Percentiles rank a stretch among this genome's conserved stretches.
Conservation (phyloP, 2,113 vertebrate species). For the Chiloscyllium plagiosum region DNA sequence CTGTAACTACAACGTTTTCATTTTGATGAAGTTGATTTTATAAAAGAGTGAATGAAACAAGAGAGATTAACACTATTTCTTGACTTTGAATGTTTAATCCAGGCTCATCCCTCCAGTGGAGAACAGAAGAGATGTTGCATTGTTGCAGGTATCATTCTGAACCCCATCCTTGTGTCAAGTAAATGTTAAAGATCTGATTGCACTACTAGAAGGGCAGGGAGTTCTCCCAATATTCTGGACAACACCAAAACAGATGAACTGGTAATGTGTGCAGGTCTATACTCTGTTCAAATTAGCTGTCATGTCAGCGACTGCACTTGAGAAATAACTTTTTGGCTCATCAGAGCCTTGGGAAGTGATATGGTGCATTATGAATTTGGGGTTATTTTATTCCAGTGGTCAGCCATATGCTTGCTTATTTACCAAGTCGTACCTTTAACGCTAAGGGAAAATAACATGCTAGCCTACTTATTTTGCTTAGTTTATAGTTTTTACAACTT, state of each 20-base stretch:
- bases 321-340: neutral
- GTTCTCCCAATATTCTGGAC: neutral
- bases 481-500: neutral
- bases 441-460: neutral
- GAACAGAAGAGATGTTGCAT: neutral
- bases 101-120: neutral
- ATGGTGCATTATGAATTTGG: neutral
- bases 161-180: neutral
- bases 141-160: neutral
- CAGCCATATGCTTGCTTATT: neutral
- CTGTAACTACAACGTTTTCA: neutral
- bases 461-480: neutral
- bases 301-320: neutral
- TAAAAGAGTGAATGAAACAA: neutral
- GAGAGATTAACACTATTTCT: neutral
- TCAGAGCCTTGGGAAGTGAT: neutral
- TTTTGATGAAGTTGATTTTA: neutral
- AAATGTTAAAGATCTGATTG: neutral
- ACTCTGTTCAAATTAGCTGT: neutral
- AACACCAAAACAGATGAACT: neutral
- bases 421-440: neutral
- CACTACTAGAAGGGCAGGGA: neutral
- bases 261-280: neutral
- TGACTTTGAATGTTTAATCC: neutral
- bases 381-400: neutral